Evolutionary conservation across 2,113 vertebrate genomes (phyloP).

Genomic region (Grammomys dolichurus): DNA sequence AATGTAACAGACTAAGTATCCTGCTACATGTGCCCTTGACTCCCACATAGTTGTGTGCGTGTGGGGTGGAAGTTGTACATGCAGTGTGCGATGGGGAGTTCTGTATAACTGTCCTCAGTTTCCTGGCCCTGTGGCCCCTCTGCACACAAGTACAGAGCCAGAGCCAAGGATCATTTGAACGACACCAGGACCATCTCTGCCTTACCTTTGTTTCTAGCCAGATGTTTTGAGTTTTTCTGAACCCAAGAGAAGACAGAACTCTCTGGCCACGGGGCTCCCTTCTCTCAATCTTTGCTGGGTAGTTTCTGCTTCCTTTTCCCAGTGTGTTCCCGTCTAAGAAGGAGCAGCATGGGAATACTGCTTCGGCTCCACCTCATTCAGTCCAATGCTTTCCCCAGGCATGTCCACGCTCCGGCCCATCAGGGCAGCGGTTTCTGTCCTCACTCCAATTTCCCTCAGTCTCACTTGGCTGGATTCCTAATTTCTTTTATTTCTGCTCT

Average conservation of each 20-base stretch:
- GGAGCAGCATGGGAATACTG: not conserved
- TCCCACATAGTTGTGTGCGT: not conserved
- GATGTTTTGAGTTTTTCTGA: not conserved
- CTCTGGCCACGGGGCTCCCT: fast-evolving
- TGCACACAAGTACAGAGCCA: fast-evolving
- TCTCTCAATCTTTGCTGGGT: not conserved
- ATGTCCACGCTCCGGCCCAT: not conserved
- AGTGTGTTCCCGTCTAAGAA: not conserved
- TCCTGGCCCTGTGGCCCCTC: not conserved
- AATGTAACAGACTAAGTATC: no score
- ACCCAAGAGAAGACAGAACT: not conserved
- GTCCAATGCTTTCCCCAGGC: not conserved
- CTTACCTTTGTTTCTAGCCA: not conserved
- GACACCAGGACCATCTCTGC: fast-evolving
- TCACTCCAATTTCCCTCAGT: not conserved
- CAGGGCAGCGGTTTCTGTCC: not conserved
- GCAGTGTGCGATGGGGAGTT: not conserved
- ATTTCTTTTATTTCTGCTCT: not conserved
- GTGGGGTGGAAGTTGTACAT: not conserved
- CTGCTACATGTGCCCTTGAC: not conserved
- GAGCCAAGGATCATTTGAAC: not conserved
- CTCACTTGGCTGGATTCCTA: not conserved
- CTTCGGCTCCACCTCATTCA: not conserved
- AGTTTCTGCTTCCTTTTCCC: not conserved
- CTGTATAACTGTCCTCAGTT: not conserved